These are phyloP conservation scores for Hemichromis elongatus DNA, from an alignment of 2,113 vertebrate species.

Conservation along the genomic window DNA sequence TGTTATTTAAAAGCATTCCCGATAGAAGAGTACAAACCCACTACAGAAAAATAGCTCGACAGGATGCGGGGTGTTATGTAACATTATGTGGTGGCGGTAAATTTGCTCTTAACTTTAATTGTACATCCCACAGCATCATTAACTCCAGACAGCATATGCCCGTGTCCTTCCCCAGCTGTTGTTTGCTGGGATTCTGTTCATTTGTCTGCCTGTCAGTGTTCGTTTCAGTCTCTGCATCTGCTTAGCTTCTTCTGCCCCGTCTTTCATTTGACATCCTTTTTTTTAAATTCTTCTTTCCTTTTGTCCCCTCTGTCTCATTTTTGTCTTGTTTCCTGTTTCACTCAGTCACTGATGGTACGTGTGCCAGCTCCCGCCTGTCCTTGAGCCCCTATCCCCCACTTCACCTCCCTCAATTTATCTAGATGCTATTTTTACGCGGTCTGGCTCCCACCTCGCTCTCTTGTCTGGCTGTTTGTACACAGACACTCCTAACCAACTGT, in stretches of 20 bases:
- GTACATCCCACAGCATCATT: not conserved
- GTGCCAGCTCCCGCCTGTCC: constrained; percentile 29
- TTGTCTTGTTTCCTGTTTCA: not conserved
- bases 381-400: constrained; percentile 1
- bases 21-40: not conserved
- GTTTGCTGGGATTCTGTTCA: not conserved
- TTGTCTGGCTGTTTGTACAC: not conserved
- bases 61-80: not conserved
- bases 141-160: constrained; percentile 1
- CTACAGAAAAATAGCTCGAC: not conserved
- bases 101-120: not conserved
- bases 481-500: constrained; percentile 40
- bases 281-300: not conserved
- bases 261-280: not conserved
- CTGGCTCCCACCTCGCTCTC: constrained; percentile 1
- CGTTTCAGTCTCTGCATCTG: not conserved
- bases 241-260: not conserved
- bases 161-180: not conserved
- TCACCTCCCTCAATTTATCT: constrained; percentile 8
- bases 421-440: constrained; percentile 32
- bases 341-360: not conserved
- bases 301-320: not conserved
- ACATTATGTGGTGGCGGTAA: not conserved
- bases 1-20: not conserved
- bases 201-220: not conserved